Conservation (phyloP, 1,140 invertebrate genomes). For the Leptonema lineaticorne region DNA sequence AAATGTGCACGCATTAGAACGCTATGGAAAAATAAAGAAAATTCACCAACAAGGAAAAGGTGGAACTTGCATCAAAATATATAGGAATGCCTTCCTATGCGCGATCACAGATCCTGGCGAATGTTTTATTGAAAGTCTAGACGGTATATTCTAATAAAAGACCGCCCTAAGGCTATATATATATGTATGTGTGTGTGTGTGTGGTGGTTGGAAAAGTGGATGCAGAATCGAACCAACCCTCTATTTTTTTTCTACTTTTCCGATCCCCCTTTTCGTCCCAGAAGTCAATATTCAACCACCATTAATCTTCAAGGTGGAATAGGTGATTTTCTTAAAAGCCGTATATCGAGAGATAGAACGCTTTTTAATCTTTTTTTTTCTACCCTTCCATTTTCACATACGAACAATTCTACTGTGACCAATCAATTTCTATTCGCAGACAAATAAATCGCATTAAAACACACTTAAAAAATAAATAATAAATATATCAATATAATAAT, state of each 20-base stretch:
- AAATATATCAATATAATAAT: too few species aligned
- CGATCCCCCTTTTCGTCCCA: background rate
- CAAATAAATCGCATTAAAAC: too few species aligned
- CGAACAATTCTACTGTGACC: background rate
- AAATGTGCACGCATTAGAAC: background rate
- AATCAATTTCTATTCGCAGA: too few species aligned
- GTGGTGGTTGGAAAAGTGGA: background rate
- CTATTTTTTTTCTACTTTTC: too few species aligned
- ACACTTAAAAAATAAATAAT: too few species aligned
- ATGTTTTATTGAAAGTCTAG: conserved; percentile 38
- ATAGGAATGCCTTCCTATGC: conserved; percentile 24
- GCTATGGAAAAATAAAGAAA: conserved; percentile 20
- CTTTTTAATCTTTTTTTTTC: conserved; percentile 8
- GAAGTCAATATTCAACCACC: conserved; percentile 25
- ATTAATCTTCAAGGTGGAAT: conserved; percentile 22
- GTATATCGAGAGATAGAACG: conserved; percentile 8
- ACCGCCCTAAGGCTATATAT: background rate
- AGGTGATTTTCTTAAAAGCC: conserved; percentile 20
- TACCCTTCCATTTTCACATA: background rate
- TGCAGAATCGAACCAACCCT: background rate
- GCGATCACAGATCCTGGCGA: conserved; percentile 25
- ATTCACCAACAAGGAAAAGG: conserved; percentile 27
- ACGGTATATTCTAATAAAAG: conserved; percentile 36
- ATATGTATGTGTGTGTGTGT: too few species aligned
- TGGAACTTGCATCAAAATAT: conserved; percentile 33